These are phyloP conservation scores for Pseudoatta argentina DNA, from an alignment of 1,140 invertebrate genomes.

Conservation along the genomic window DNA sequence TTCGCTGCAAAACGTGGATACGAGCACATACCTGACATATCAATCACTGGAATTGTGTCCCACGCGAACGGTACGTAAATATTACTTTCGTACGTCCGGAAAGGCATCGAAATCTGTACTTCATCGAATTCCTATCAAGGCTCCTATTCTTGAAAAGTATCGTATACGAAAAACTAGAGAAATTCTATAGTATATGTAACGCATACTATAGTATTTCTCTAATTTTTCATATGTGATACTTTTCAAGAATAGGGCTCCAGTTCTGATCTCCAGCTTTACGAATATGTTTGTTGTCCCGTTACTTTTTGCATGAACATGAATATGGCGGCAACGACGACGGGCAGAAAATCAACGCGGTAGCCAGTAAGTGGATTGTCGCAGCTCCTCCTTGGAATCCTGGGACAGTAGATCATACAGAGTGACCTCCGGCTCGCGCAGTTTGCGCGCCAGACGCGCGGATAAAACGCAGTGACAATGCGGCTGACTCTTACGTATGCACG, in stretches of 20 bases:
- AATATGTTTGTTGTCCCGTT: not conserved
- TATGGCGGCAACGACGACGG: not conserved
- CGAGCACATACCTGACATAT: not conserved
- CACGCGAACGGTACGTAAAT: not conserved
- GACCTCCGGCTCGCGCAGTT: constrained; percentile 61
- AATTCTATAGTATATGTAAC: no score
- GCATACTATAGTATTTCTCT: no score
- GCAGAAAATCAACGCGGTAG: constrained; percentile 31
- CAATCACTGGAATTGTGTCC: constrained; percentile 14
- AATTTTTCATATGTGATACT: no score
- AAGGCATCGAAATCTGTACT: not conserved
- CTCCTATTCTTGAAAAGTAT: no score
- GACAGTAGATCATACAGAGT: constrained; percentile 68
- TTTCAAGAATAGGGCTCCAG: no score
- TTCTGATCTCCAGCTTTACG: not conserved
- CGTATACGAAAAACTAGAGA: no score
- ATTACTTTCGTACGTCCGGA: constrained; percentile 9
- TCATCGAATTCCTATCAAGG: not conserved
- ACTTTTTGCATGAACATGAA: not conserved
- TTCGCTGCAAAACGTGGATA: not conserved
- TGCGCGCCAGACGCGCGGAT: constrained; percentile 63
- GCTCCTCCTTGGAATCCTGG: constrained; percentile 50
- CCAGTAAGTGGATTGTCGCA: constrained; percentile 9
- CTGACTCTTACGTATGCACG: constrained; percentile 78
- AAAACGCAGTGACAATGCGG: constrained; percentile 58